A percentile compares a stretch with the other conserved stretches of the same genome.
phyloP scores from a whole-genome alignment of 2,113 vertebrate genomes.

The Oryzias curvinotus region DNA sequence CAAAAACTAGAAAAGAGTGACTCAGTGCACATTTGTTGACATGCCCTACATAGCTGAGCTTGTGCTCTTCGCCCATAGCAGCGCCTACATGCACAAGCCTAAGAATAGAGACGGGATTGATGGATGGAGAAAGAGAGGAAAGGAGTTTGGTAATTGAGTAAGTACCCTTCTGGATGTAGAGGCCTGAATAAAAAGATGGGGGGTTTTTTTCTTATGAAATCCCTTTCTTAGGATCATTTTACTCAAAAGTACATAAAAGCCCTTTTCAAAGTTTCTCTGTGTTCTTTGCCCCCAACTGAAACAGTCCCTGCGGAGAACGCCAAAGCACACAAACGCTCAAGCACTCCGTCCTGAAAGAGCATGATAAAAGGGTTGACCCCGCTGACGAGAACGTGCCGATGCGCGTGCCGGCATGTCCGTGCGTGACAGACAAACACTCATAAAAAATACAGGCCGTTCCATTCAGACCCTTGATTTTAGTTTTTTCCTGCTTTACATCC shows the following conservation, averaged over 20 bases:
- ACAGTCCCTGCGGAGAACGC: constrained; percentile 66
- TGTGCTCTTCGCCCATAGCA: constrained; percentile 63
- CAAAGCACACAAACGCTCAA: constrained; percentile 68
- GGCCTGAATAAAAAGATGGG: constrained; percentile 49
- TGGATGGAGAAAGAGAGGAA: constrained; percentile 57
- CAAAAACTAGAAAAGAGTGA: constrained; percentile 61
- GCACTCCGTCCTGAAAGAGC: constrained; percentile 57
- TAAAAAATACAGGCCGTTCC: constrained; percentile 63
- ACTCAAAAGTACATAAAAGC: constrained; percentile 81
- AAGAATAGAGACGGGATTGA: constrained; percentile 72
- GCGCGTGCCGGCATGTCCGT: constrained; percentile 19
- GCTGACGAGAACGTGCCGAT: constrained; percentile 43
- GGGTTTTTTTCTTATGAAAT: constrained; percentile 50
- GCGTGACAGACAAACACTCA: constrained; percentile 40
- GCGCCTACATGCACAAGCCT: constrained; percentile 66
- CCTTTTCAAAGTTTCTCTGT: constrained; percentile 66
- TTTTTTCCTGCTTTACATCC: constrained; percentile 15
- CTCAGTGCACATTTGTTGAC: constrained; percentile 58
- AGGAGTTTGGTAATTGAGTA: constrained; percentile 71
- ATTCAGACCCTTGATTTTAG: constrained; percentile 40
- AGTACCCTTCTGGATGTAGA: constrained; percentile 72
- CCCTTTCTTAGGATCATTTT: constrained; percentile 73
- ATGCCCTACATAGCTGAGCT: constrained; percentile 62
- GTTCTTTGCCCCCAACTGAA: constrained; percentile 70
- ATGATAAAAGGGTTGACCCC: constrained; percentile 75